Base-by-base conservation (phyloP, 2,797 vertebrate genomes). In the Champsocephalus gunnari region DNA sequence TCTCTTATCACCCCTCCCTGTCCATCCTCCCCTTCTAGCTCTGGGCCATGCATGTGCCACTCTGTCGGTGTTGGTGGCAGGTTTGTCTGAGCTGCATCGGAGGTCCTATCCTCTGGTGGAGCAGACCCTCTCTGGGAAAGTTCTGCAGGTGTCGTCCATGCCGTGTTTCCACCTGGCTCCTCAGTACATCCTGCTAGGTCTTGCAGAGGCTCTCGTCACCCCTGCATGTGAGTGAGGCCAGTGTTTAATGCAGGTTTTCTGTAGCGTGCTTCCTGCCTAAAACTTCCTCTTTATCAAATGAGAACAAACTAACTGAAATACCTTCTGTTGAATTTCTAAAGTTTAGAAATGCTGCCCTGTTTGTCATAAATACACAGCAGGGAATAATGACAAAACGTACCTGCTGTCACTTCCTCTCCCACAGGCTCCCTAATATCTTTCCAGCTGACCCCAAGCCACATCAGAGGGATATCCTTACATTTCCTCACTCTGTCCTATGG, bases 171-270 rank as follows among this genome's bases (percentile, higher is more conserved):
- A 96, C 59, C 89, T 99, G 75, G 92, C 93, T 3, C 96, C 96
- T 79, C 98, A 98, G 78, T 98, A 99, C 50, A 60, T 97, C 81
- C 90, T 99, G 13, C 96, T 99, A 0, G 97, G 97, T 66, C 83
- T 98, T 16, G 97, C 98, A 2, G 98, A 99, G 91, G 96, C 96
- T 34, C 92, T 98, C 55, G 96, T 97, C 69, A 96, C 93, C 19
- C 96, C 97, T 21, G 95, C 96, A 8, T 96, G 97, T 99, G 88
- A 96, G 97, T 94, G 80, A 65, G 55, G 14, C 45, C 4, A 1
- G 12, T 1, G 13, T n/a, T 17, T n/a, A 3, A 24, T 55, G 19
- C 14, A 21, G 32, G 8, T 65, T 28, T 4, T 28, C 28, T 0
- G 16, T 3, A 47, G 1, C 51, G 3, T 12, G 6, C 16, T 34